Evolutionary conservation across 2,797 vertebrate genomes (phyloP).

Genomic region (Coreius guichenoti): DNA sequence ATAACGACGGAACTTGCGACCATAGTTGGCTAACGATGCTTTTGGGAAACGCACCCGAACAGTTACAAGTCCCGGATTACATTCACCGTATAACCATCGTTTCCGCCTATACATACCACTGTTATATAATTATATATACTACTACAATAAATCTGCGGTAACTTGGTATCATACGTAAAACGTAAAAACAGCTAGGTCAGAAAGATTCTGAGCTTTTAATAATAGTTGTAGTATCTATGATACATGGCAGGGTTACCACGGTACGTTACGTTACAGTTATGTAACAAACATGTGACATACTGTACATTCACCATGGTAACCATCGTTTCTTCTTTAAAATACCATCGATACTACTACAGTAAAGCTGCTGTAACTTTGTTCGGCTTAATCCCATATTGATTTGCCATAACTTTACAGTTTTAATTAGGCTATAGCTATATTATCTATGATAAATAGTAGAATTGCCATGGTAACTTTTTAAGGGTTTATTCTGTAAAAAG

Average conservation of each 20-base stretch:
- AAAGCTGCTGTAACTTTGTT: neutral
- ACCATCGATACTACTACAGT: neutral
- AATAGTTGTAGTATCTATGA: neutral
- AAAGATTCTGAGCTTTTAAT: neutral
- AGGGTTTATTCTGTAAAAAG: neutral
- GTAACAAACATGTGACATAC: neutral
- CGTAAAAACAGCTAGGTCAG: neutral
- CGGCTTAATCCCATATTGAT: no score
- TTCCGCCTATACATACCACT: neutral
- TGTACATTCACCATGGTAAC: neutral
- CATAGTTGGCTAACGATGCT: no score
- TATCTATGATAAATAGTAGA: no score
- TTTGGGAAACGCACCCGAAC: no score
- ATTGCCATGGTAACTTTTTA: no score
- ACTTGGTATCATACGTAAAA: neutral
- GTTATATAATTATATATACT: no score
- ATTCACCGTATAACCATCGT: neutral
- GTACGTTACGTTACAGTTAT: neutral
- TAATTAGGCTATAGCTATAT: no score
- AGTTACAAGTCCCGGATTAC: neutral
- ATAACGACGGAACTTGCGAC: no score
- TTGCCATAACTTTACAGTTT: no score
- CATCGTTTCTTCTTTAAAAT: neutral
- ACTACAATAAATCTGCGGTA: neutral
- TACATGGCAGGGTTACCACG: neutral